Conservation (phyloP, 2,797 vertebrate genomes). For the Huso huso region DNA sequence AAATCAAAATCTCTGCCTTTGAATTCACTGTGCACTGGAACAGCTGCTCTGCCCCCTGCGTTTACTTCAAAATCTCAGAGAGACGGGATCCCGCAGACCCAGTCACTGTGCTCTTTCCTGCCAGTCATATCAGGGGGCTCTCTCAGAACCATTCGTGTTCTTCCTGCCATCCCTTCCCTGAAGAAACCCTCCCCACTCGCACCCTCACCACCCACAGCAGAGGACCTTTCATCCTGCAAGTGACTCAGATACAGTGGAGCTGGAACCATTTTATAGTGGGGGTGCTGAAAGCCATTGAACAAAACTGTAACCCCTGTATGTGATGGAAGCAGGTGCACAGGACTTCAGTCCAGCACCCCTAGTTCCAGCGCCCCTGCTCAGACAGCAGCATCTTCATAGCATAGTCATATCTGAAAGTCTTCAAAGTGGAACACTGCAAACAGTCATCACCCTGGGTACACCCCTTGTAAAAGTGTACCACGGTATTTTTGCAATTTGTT, state of each 20-base stretch:
- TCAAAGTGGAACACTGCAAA: no score
- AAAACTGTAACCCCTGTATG: no score
- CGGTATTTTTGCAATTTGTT: no score
- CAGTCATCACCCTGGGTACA: no score
- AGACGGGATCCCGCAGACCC: conserved; percentile 36
- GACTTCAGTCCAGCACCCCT: conserved; percentile 11
- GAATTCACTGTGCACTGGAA: conserved; percentile 33
- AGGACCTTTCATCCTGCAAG: not conserved
- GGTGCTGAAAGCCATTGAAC: conserved; percentile 6
- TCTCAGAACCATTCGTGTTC: conserved; percentile 54
- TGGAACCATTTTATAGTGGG: conserved; percentile 10
- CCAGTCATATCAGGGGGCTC: conserved; percentile 53
- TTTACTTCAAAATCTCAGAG: conserved; percentile 33
- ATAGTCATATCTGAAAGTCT: no score
- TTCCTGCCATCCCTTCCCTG: conserved; percentile 71
- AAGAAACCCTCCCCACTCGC: conserved; percentile 40
- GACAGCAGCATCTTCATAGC: no score
- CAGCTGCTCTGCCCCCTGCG: conserved; percentile 37
- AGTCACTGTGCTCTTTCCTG: conserved; percentile 44
- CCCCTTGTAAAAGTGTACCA: no score
- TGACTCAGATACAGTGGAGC: conserved; percentile 16
- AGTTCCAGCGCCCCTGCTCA: not conserved
- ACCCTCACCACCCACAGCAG: conserved; percentile 16
- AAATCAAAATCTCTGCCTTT: conserved; percentile 55
- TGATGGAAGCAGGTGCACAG: no score